These are phyloP conservation scores for Asarcornis scutulata DNA, from an alignment of 2,113 vertebrate genomes.

Conservation along the genomic window DNA sequence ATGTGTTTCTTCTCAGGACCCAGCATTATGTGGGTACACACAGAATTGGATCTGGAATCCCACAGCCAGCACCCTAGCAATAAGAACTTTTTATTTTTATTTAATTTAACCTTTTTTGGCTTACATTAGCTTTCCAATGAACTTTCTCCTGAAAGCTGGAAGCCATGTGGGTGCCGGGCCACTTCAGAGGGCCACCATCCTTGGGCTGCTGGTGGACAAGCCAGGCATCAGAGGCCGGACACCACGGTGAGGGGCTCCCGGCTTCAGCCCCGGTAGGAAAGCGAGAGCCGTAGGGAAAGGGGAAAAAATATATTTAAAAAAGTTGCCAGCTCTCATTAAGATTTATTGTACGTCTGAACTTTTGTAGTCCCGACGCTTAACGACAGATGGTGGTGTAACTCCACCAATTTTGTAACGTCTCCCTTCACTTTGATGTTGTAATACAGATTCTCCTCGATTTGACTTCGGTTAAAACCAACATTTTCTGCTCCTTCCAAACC, in stretches of 20 bases:
- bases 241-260: background rate
- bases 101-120: background rate
- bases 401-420: constrained; percentile 74
- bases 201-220: background rate
- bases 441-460: constrained; percentile 57
- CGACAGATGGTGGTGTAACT: constrained; percentile 87
- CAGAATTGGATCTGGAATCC: background rate
- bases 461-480: constrained; percentile 62
- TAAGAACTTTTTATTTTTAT: background rate
- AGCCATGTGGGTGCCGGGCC: background rate
- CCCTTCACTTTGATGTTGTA: constrained; percentile 64
- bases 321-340: constrained; percentile 64
- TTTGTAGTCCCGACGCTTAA: constrained; percentile 83
- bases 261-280: background rate
- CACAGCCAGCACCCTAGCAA: background rate
- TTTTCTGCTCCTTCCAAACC: constrained; percentile 43
- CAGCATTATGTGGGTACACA: background rate
- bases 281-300: background rate
- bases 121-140: background rate
- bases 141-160: background rate
- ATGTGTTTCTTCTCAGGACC: background rate
- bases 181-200: background rate
- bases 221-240: background rate
- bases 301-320: background rate
- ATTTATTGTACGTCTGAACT: constrained; percentile 71